Conservation (phyloP, 1,140 invertebrate species). For the Fopius arisanus region DNA sequence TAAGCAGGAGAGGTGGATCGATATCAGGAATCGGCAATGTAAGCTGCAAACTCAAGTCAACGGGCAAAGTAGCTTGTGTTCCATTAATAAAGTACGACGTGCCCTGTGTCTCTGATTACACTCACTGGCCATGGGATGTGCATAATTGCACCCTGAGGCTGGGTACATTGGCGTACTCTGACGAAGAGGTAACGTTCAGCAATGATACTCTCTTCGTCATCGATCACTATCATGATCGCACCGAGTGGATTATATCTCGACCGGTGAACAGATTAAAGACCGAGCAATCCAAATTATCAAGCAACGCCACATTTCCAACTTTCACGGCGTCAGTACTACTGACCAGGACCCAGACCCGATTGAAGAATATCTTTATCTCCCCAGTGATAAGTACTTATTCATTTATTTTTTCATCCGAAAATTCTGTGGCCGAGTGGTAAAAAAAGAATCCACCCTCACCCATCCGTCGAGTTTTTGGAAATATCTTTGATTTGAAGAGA, state of each 20-base stretch:
- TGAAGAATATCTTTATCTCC: not conserved
- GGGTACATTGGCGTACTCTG: constrained; percentile 66
- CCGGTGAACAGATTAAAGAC: constrained; percentile 34
- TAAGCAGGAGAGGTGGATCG: not conserved
- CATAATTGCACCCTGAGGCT: constrained; percentile 52
- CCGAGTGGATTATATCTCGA: constrained; percentile 61
- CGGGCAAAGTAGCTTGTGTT: not conserved
- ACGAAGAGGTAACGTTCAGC: constrained; percentile 66
- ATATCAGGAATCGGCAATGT: not conserved
- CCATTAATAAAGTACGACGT: not conserved
- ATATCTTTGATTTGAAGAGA: too few species aligned
- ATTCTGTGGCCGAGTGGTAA: not conserved
- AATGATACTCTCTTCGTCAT: constrained; percentile 12
- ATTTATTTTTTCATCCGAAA: not conserved
- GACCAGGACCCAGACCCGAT: constrained; percentile 44
- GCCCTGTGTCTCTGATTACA: constrained; percentile 38
- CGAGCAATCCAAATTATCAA: constrained; percentile 35
- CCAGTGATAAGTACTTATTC: constrained; percentile 20
- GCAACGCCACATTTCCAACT: constrained; percentile 52
- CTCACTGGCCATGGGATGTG: constrained; percentile 55
- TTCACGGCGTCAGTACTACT: constrained; percentile 56
- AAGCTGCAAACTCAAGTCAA: not conserved
- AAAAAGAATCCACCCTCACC: too few species aligned
- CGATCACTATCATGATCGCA: constrained; percentile 47
- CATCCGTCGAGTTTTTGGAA: too few species aligned